Conservation (phyloP, 1,140 invertebrate species). For the Zaprionus capensis region DNA sequence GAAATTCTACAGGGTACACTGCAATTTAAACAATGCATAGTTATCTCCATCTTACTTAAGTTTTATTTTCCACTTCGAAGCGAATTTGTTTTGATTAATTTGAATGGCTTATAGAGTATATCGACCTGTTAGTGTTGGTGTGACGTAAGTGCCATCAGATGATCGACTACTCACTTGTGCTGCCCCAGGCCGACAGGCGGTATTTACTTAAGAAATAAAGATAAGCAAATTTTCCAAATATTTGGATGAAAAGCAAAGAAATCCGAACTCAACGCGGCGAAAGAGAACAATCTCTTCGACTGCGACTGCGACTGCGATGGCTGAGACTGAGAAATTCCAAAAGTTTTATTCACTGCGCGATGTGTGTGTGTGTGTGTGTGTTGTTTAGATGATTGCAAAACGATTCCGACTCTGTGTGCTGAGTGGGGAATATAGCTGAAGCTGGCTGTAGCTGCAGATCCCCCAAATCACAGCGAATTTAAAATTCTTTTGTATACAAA, state of each 20-base stretch:
- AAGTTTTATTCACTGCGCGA: slow-evolving; percentile 60
- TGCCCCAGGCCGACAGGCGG: neutral
- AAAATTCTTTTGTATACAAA: slow-evolving; percentile 10
- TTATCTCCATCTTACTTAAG: neutral
- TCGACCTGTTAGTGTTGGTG: slow-evolving; percentile 1
- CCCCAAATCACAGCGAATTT: slow-evolving; percentile 34
- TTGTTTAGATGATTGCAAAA: slow-evolving; percentile 53
- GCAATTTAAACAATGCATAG: neutral
- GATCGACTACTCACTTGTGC: slow-evolving; percentile 13
- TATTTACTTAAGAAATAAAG: slow-evolving; percentile 21
- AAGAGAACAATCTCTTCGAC: slow-evolving; percentile 17
- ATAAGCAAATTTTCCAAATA: slow-evolving; percentile 26
- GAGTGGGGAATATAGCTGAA: neutral
- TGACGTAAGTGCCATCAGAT: slow-evolving; percentile 30
- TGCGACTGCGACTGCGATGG: too few relatives aligned
- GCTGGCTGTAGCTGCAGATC: neutral
- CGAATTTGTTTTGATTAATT: neutral
- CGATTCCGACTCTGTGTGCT: neutral
- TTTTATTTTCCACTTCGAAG: neutral
- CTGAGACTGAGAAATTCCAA: slow-evolving; percentile 58
- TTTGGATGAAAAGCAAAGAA: slow-evolving; percentile 5
- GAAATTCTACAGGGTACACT: neutral
- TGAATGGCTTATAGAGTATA: neutral
- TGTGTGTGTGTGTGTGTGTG: neutral
- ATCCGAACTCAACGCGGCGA: neutral